phyloP scores from a whole-genome alignment of 2,888 invertebrate genomes.

The Lepidochrysops patricia region DNA sequence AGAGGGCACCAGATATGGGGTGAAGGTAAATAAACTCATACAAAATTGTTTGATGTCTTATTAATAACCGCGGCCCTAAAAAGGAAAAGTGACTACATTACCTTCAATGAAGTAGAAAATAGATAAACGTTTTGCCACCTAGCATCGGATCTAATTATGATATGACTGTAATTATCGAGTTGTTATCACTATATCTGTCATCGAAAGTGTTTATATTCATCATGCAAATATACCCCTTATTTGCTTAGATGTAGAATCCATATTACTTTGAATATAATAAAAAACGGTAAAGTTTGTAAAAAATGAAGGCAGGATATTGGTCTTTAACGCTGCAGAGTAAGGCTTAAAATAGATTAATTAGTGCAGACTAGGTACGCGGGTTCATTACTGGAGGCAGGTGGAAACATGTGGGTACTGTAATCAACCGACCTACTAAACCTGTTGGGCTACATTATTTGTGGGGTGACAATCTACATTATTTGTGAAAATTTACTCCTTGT shows the following conservation, averaged over 20 bases:
- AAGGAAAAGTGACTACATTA: not conserved
- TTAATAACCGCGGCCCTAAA: not conserved
- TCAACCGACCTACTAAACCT: constrained; percentile 50
- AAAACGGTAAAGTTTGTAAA: constrained; percentile 16
- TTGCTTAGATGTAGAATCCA: not conserved
- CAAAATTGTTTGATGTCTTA: not conserved
- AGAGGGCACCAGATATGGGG: too few species aligned
- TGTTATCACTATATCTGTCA: constrained; percentile 23
- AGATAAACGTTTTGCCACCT: not conserved
- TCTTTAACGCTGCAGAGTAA: not conserved
- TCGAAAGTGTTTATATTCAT: constrained; percentile 16
- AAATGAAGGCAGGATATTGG: not conserved
- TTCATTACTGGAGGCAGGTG: constrained; percentile 21
- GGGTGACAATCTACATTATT: constrained; percentile 38
- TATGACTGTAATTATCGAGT: constrained; percentile 18
- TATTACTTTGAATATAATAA: not conserved
- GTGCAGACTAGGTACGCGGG: constrained; percentile 13
- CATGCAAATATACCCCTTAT: constrained; percentile 11
- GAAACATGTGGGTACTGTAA: constrained; percentile 43
- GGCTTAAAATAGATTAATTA: not conserved
- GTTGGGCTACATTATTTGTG: constrained; percentile 39
- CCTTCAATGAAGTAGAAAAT: constrained; percentile 4
- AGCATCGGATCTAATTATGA: not conserved
- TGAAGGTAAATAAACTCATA: too few species aligned
- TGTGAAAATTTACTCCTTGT: too few species aligned